These are phyloP conservation scores for Stegostoma tigrinum DNA, from an alignment of 2,113 vertebrate species.

Conservation along the genomic window DNA sequence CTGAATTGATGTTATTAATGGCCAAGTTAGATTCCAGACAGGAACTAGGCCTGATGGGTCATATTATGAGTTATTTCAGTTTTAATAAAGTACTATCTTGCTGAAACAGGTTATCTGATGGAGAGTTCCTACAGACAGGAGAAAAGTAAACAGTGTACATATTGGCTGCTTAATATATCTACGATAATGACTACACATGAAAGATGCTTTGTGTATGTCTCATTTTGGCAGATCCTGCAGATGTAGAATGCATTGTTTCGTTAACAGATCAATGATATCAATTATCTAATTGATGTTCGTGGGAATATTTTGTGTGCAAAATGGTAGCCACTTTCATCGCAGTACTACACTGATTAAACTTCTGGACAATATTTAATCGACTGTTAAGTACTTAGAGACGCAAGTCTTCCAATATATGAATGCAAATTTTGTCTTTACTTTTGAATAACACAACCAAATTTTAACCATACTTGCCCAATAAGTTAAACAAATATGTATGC, in stretches of 20 bases:
- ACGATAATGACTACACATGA: background rate
- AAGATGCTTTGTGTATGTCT: background rate
- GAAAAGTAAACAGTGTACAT: background rate
- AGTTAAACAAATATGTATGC: background rate
- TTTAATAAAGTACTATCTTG: no score
- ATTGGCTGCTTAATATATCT: background rate
- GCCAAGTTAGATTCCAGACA: no score
- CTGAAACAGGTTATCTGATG: background rate
- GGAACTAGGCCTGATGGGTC: no score
- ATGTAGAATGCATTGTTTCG: background rate
- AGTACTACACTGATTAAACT: background rate
- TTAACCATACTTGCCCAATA: background rate
- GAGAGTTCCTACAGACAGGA: no score
- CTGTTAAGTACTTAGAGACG: background rate
- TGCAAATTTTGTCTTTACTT: background rate
- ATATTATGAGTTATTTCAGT: no score
- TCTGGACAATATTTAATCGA: background rate
- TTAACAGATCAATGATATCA: background rate
- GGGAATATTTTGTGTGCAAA: background rate
- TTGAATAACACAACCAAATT: background rate
- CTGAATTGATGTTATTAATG: background rate
- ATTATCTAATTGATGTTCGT: background rate
- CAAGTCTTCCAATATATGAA: background rate
- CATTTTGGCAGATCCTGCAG: background rate
- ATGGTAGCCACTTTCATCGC: background rate